Percentiles rank a stretch among this genome's conserved stretches.
Evolutionary conservation across 2,888 invertebrate genomes (phyloP).

Genomic region (Calameuta idolon): DNA sequence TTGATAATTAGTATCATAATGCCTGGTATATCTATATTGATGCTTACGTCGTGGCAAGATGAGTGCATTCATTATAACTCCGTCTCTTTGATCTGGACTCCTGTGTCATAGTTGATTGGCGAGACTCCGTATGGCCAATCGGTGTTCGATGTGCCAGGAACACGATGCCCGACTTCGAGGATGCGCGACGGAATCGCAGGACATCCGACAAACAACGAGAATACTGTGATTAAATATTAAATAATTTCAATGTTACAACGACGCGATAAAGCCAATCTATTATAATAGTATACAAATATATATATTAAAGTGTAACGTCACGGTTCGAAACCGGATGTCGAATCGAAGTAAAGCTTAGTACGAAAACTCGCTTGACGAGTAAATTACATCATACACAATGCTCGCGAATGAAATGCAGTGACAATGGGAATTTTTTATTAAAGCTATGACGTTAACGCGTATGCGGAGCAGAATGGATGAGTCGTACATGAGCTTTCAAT

Average conservation of each 20-base stretch:
- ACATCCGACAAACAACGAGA: slow-evolving; percentile 26
- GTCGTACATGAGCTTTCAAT: background rate
- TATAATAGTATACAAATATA: slow-evolving; percentile 18
- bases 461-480: background rate
- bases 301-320: slow-evolving; percentile 41
- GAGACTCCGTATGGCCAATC: background rate
- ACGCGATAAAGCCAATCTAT: slow-evolving; percentile 41
- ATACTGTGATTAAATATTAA: slow-evolving; percentile 42
- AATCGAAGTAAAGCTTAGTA: slow-evolving; percentile 24
- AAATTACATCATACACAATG: background rate
- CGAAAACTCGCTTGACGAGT: background rate
- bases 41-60: background rate
- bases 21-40: background rate
- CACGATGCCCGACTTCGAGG: background rate
- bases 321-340: slow-evolving; percentile 38
- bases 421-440: slow-evolving; percentile 12
- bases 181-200: background rate
- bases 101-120: background rate
- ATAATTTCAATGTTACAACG: slow-evolving; percentile 46
- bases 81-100: background rate
- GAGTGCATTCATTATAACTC: background rate
- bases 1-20: background rate
- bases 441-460: slow-evolving; percentile 13
- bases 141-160: background rate
- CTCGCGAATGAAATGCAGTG: background rate